A percentile compares a stretch with the other conserved stretches of the same genome.
These are phyloP conservation scores for Loris lydekkerianus DNA, from an alignment of 2,797 vertebrate species.

Conservation along the genomic window DNA sequence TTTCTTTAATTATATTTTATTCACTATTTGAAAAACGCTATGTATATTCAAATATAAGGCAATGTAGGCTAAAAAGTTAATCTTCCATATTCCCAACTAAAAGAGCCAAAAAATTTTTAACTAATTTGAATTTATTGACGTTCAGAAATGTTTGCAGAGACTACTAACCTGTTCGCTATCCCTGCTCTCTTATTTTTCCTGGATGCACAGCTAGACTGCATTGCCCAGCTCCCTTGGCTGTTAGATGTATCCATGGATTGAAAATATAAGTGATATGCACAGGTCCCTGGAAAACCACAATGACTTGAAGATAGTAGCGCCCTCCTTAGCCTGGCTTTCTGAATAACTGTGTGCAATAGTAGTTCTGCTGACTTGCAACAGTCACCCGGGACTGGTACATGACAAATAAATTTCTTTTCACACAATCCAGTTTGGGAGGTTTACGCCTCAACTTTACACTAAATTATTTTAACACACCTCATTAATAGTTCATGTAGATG, in stretches of 20 bases:
- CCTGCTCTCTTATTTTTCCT: neutral
- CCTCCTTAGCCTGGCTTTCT: neutral
- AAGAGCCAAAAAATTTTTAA: neutral
- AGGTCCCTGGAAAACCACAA: neutral
- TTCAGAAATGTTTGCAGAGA: neutral
- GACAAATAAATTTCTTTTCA: neutral
- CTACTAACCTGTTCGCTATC: neutral
- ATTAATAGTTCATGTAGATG: neutral
- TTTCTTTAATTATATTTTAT: neutral
- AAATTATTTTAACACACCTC: neutral
- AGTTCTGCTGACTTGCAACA: neutral
- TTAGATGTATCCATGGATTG: neutral
- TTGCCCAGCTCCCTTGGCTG: too few relatives aligned
- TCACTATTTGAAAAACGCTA: neutral
- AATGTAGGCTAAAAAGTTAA: neutral
- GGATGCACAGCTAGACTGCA: neutral
- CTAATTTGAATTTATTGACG: neutral
- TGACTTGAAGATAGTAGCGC: neutral
- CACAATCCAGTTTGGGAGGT: neutral
- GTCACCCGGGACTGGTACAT: neutral
- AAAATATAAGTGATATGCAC: accelerated
- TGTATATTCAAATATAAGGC: neutral
- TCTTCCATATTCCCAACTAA: neutral
- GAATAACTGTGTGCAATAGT: neutral
- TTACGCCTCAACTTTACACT: neutral